Evolutionary conservation across 1,140 invertebrate genomes (phyloP), one percentile per base, ranked within the genome.

Genomic region (Mesaphorura yosii): DNA sequence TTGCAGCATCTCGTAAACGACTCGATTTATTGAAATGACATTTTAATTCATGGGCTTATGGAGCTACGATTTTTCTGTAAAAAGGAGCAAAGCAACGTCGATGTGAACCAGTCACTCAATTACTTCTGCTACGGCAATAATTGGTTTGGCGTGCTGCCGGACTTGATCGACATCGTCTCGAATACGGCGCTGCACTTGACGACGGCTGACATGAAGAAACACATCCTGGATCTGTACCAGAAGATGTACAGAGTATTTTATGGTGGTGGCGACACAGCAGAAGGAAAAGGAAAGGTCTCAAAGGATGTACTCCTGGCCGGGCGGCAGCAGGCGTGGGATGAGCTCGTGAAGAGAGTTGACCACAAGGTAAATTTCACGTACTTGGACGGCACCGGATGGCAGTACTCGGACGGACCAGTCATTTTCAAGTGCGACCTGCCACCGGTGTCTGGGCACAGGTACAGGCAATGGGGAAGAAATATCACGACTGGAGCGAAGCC

Each of bases 51-150:
- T 12, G 23, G 23, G 23, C 40, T 19, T 12, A 17, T 42, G 23
- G 23, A 42, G 17, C 17, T n/a, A n/a, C n/a, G n/a, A n/a, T n/a
- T n/a, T n/a, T n/a, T n/a, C n/a, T n/a, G 14, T 27, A 27, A 6
- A 39, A 19, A 54, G 52, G 29, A 15, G 26, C 52, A 54, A 48
- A n/a, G 14, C 17, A 42, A 55, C 25, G 40, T 31, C 6, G 46
- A 55, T 22, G 25, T 29, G 14, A 17, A 3, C 10, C 5, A 27
- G 17, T 12, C 19, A 7, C 37, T 55, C 3, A 55, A 55, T 23
- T 50, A 49, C 39, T 55, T 52, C 22, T 55, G 53, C 25, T 55
- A 55, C 28, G 53, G 53, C 1, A 49, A 55, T 20, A 55, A 55
- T 29, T 39, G 50, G 4, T 55, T 48, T 26, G 53, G 53, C 6